These are phyloP conservation scores for Sebastes itinus DNA, from an alignment of 2,797 vertebrate genomes.

Conservation along the genomic window DNA sequence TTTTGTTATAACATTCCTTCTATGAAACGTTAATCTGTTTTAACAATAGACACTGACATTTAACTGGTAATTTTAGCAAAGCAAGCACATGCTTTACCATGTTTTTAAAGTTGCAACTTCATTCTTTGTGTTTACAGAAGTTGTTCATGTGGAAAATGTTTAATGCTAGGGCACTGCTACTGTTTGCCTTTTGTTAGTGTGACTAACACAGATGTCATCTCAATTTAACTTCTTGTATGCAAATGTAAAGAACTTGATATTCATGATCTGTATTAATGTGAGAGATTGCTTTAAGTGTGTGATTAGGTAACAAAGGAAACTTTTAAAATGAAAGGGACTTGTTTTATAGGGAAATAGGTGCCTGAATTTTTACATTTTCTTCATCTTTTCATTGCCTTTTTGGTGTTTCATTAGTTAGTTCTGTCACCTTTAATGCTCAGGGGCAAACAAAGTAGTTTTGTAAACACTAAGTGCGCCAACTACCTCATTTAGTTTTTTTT, in stretches of 20 bases:
- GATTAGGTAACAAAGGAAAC: background rate
- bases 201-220: background rate
- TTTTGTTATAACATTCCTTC: conserved; percentile 42
- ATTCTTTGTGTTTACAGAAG: background rate
- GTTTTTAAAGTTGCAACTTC: background rate
- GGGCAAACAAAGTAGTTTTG: conserved; percentile 22
- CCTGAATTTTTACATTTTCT: background rate
- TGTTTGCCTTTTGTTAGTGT: conserved; percentile 4
- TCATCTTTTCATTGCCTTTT: background rate
- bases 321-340: conserved; percentile 8
- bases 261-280: conserved; percentile 9
- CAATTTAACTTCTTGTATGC: conserved; percentile 13
- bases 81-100: background rate
- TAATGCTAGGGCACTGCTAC: background rate
- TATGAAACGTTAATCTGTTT: conserved; percentile 15
- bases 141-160: background rate
- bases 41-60: conserved; percentile 24
- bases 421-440: conserved; percentile 15
- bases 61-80: conserved; percentile 20
- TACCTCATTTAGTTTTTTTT: conserved; percentile 34
- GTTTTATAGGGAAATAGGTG: background rate
- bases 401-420: conserved; percentile 4
- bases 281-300: background rate
- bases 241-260: conserved; percentile 4
- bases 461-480: conserved; percentile 22